phyloP scores from a whole-genome alignment of 2,888 invertebrate genomes.

The Drosophila nigricruria region DNA sequence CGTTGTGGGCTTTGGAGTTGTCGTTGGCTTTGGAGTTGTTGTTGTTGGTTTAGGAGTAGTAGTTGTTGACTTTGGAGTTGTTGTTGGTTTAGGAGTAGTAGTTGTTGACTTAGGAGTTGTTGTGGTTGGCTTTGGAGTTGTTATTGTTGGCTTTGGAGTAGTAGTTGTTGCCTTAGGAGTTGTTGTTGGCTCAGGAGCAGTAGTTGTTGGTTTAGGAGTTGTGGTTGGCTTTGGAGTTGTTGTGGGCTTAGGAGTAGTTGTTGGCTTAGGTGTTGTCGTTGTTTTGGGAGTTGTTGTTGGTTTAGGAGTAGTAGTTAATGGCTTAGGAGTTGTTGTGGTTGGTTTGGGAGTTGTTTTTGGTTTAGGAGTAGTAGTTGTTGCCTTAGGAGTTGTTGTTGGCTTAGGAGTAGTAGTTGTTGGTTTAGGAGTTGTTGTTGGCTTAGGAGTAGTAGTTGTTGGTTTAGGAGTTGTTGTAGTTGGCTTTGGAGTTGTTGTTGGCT shows the following conservation, averaged over 20 bases:
- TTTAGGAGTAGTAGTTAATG: conserved; percentile 8
- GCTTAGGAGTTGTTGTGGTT: neutral
- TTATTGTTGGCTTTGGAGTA: neutral
- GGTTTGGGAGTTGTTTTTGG: conserved; percentile 1
- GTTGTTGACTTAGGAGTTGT: neutral
- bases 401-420: neutral
- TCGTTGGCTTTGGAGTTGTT: neutral
- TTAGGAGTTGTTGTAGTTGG: neutral
- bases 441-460: neutral
- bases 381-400: neutral
- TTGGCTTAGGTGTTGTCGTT: neutral
- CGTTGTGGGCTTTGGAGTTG: neutral
- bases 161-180: neutral
- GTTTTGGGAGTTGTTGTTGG: conserved; percentile 5
- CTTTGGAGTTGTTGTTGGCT: neutral
- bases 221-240: neutral
- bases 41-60: neutral
- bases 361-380: conserved; percentile 7
- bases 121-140: neutral
- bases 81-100: neutral
- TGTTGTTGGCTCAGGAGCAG: neutral
- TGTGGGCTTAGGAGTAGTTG: neutral
- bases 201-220: neutral
- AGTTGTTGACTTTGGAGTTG: neutral
- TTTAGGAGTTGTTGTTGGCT: neutral